phyloP scores from a whole-genome alignment of 2,113 vertebrate genomes.

The Stegastes partitus region DNA sequence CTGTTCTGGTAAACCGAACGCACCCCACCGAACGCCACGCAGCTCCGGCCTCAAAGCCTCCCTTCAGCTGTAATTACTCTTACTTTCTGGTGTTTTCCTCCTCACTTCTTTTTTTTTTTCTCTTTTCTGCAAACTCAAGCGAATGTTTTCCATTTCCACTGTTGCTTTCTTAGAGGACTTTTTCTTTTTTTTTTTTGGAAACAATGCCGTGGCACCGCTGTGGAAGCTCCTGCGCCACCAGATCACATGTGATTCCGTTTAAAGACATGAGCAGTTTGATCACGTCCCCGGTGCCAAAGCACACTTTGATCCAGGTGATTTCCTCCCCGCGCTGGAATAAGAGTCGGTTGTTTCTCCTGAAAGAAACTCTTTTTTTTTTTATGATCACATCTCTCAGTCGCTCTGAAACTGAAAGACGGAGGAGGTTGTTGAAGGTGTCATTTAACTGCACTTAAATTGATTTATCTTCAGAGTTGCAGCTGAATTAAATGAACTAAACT shows the following conservation, averaged over 20 bases:
- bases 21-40: constrained; percentile 63
- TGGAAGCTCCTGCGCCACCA: constrained; percentile 59
- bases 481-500: no score
- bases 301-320: constrained; percentile 77
- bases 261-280: constrained; percentile 67
- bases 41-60: constrained; percentile 45
- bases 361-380: constrained; percentile 32
- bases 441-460: no score
- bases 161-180: constrained; percentile 66
- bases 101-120: constrained; percentile 6
- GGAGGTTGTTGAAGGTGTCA: no score
- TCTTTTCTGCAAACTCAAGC: constrained; percentile 40
- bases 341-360: neutral
- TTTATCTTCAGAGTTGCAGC: no score
- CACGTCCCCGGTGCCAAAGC: constrained; percentile 65
- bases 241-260: constrained; percentile 76
- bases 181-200: no score
- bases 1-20: constrained; percentile 63
- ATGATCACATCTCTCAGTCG: constrained; percentile 11
- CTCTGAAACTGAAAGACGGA: neutral
- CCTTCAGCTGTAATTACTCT: constrained; percentile 64
- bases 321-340: constrained; percentile 49
- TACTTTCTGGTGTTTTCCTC: constrained; percentile 56
- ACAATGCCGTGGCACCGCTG: constrained; percentile 50
- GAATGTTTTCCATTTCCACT: constrained; percentile 74